Base-by-base conservation (phyloP, 2,113 vertebrate genomes). In the Chunga burmeisteri region DNA sequence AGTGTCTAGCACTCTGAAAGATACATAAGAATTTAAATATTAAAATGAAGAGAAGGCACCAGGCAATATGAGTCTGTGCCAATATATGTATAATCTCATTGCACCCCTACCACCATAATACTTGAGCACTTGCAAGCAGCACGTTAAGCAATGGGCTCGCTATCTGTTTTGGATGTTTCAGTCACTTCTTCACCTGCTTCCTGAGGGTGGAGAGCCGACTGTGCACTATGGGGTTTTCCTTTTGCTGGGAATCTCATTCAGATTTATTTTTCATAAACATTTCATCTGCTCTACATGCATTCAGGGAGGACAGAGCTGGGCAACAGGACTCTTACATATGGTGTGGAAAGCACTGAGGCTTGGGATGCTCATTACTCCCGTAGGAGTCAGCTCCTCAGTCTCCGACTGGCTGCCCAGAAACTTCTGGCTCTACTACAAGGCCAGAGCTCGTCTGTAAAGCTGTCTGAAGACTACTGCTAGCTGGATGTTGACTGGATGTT, bases 381-480 rank as follows among this genome's bases (percentile, higher is more conserved):
- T 1, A 59, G 67, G 79, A 96, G 66, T 42, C 14, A 0, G 85
- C 81, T 96, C 81, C 55, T 71, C 34, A 3, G 50, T 70, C 78
- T 96, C 70, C 66, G 0, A 70, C 62, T 88, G 74, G 46, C 94
- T 95, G 94, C 86, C 89, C 93, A 97, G 78, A 97, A 97, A 95
- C 56, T 75, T 80, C 95, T 97, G 94, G 91, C 86, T 83, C 55
- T 89, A 92, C 91, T 90, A 86, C 79, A 94, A 94, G 93, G 93
- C 70, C 81, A 91, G 81, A 92, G 80, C 58, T 88, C 92, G 90
- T 96, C 96, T 88, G 71, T 82, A 85, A 91, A 77, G 78, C 94
- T 94, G 94, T 96, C 92, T 97, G 85, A 96, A 95, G 96, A 96
- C 96, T 95, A 96, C 96, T 97, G 93, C 92, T 96, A 93, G 81